Base-by-base conservation (phyloP, 1,140 invertebrate genomes). In the Phocides pigmalion region DNA sequence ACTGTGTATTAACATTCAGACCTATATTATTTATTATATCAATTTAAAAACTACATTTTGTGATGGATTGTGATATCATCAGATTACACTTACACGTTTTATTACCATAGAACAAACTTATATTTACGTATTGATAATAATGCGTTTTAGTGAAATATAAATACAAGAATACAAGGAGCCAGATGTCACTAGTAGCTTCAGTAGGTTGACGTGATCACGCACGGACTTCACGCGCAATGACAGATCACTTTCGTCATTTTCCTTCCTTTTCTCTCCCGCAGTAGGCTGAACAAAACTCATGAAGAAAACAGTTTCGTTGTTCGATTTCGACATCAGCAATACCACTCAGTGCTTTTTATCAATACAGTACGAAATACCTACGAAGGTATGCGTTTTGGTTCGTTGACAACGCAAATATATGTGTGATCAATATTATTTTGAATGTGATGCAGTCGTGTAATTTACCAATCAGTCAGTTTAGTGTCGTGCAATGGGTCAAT, bases 401-500 rank as follows among this genome's bases (percentile, higher is more conserved):
- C 20, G 41, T 20, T 22, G 17, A 41, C 16, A 54, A 20, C 35
- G 35, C 15, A 41, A 41, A 41, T 3, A 54, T 12, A 14, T 41
- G 37, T 41, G 53, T 41, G 39, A 53, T 35, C 50, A 22, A 20
- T 51, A 11, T 17, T 39, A 53, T 54, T 41, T 16, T 15, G 1
- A 8, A 32, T 25, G 51, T 39, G 12, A 54, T 22, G 4, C n/a
- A 25, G 44, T 47, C 2, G 39, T 20, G 44, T 25, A 5, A 0
- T 47, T 1, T 47, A 22, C 62, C 65, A 62, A 35, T 11, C 1
- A 11, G 11, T 12, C 9, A 35, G 56, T 22, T 42, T 28, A 44
- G 42, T 63, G 41, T 64, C 25, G 19, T 32, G 64, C 39, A 63
- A 66, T 70, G 59, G 64, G 35, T 53, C 59, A 49, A 44, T 28